Evolutionary conservation across 2,888 invertebrate genomes (phyloP).

Genomic region (Leptinotarsa tumamoca): DNA sequence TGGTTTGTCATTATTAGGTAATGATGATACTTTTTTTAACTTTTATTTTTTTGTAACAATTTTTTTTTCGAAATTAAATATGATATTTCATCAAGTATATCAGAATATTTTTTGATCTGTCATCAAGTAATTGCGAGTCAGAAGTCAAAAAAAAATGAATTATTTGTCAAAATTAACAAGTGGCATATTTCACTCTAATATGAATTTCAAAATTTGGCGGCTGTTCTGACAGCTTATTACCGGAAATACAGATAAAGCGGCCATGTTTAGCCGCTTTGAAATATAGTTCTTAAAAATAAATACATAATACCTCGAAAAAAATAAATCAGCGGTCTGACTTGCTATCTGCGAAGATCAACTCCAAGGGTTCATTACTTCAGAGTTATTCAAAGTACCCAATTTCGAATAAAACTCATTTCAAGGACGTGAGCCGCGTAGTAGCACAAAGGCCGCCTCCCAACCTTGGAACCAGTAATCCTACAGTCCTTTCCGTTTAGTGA

Average conservation of each 20-base stretch:
- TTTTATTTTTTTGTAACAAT: not conserved
- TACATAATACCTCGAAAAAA: constrained; percentile 12
- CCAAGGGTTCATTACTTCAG: not conserved
- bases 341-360: not conserved
- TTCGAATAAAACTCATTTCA: not conserved
- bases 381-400: not conserved
- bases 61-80: not conserved
- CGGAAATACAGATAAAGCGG: constrained; percentile 47
- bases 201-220: constrained; percentile 52
- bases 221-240: constrained; percentile 50
- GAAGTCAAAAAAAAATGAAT: not conserved
- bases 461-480: not conserved
- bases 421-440: constrained; percentile 9
- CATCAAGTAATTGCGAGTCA: constrained; percentile 31
- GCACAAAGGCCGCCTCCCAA: not conserved
- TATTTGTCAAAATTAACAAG: constrained; percentile 49
- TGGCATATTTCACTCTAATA: constrained; percentile 42
- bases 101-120: not conserved
- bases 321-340: not conserved
- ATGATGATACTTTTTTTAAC: too few relatives aligned
- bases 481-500: constrained; percentile 77
- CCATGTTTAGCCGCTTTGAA: constrained; percentile 50
- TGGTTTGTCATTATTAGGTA: too few relatives aligned
- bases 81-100: too few relatives aligned
- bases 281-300: constrained; percentile 43